Base-by-base conservation (phyloP, 53 echinoderm and acorn worm genomes). In the Stichopus horrens region DNA sequence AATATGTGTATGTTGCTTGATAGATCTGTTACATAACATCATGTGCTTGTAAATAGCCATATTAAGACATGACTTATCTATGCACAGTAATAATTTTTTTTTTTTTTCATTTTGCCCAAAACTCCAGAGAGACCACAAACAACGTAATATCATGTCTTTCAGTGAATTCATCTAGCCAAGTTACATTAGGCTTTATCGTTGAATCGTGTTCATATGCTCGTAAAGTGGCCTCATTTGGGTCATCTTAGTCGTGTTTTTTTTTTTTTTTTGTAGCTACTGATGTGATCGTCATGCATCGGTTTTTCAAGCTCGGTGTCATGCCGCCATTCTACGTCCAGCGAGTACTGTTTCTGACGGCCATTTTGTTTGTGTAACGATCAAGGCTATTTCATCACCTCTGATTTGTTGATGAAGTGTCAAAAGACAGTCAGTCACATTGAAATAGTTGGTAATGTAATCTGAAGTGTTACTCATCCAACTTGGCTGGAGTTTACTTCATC, bases 41-140 rank as follows among this genome's bases (percentile, higher is more conserved):
- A 80, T 57, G 81, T 53, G 57, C 81, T 81, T 81, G 81, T 81
- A 81, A 18, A 81, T 81, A 81, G 81, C 20, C 81, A 21, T 57
- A 16, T 71, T 18, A 56, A 81, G 81, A 56, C 81, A 81, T 56
- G 20, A 58, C 55, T 81, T 52, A 81, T 81, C 81, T 81, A 81
- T 81, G 81, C 81, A 81, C 81, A 81, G 52, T 23, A 81, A 81
- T 81, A 22, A 21, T 81, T 55, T 55, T 56, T 81, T 81, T 55
- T 13, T 58, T 58, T 57, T 58, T 58, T 16, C 37, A 37, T 37
- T 37, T 37, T 37, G 37, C 9, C 81, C 55, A 21, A 56, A 22
- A 81, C 10, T 21, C 18, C 9, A 81, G 56, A 20, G 21, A 57
- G 21, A 81, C 81, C 56, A 58, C 58, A 81, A 57, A 55, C n/a